Evolutionary conservation across 1,140 invertebrate genomes (phyloP), one percentile per base, ranked within the genome.

Genomic region (Dreissena rostriformis): DNA sequence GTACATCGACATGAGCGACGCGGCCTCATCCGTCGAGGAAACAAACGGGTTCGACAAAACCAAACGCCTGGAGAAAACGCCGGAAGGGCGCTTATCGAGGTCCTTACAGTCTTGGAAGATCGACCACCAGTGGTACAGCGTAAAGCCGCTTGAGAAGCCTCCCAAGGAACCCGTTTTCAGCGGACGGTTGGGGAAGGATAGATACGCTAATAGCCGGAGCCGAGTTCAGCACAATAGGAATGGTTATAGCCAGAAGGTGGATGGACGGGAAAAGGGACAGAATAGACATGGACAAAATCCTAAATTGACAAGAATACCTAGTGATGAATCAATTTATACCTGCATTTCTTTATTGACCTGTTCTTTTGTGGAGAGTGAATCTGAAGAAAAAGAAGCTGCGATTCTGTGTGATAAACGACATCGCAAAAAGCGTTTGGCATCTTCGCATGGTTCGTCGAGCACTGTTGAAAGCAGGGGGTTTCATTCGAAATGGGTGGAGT

Each of bases 311-410:
- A 76, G 88, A 29, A 49, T 82, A 24, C 26, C 53, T 66, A 91
- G 90, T 71, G 70, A 76, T 14, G 90, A 91, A 28, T 89, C 89
- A 6, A 85, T 90, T 28, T 55, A 74, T 2, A 91, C 90, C 10
- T 74, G 85, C 49, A 73, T 90, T 19, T 91, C 90, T 8, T 68
- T 91, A 1, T 84, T 91, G 39, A 85, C 87, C n/a, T 88, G 86
- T 75, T 90, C 86, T 12, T 78, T 80, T 26, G 17, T 76, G 29
- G 87, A 77, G 17, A 73, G 63, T 24, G 49, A 26, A 53, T 29
- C 71, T 0, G 53, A 71, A 49, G 71, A 73, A 57, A 28, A 72
- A 29, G 49, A 74, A 17, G 24, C 26, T 11, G 1, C 55, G 53
- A 24, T 19, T n/a, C 8, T 49, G 65, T 22, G 39, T 67, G 68